phyloP scores from a whole-genome alignment of 2,888 invertebrate genomes.

The Sepioteuthis lessoniana region DNA sequence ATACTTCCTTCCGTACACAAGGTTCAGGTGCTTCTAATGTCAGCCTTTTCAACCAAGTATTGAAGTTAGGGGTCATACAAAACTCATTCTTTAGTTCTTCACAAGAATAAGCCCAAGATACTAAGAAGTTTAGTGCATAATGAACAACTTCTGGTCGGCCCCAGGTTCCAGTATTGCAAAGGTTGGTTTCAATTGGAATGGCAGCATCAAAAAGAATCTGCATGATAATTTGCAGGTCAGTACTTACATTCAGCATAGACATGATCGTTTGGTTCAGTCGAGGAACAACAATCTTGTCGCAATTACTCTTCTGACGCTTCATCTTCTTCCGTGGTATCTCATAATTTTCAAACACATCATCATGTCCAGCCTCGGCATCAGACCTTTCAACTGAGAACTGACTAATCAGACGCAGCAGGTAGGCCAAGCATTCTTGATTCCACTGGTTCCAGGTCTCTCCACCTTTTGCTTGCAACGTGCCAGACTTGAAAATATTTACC shows the following conservation, averaged over 20 bases:
- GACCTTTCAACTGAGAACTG: slow-evolving; percentile 83
- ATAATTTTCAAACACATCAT: slow-evolving; percentile 68
- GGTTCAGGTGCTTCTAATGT: slow-evolving; percentile 94
- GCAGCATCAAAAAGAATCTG: slow-evolving; percentile 91
- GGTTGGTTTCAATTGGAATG: slow-evolving; percentile 80
- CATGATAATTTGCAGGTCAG: slow-evolving; percentile 87
- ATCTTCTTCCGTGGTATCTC: slow-evolving; percentile 70
- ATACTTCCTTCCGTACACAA: slow-evolving; percentile 90
- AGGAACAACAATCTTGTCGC: slow-evolving; percentile 83
- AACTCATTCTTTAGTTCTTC: slow-evolving; percentile 85
- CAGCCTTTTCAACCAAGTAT: slow-evolving; percentile 86
- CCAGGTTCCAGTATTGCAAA: slow-evolving; percentile 93
- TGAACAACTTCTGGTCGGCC: slow-evolving; percentile 93
- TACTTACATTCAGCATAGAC: slow-evolving; percentile 88
- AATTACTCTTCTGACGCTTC: slow-evolving; percentile 67
- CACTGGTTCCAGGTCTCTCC: slow-evolving; percentile 86
- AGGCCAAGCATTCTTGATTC: slow-evolving; percentile 94
- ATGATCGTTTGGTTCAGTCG: slow-evolving; percentile 84
- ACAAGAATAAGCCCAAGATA: slow-evolving; percentile 93
- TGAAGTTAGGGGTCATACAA: slow-evolving; percentile 82
- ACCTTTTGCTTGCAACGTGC: slow-evolving; percentile 82
- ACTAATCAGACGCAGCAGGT: slow-evolving; percentile 88
- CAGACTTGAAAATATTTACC: slow-evolving; percentile 93
- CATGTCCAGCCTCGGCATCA: slow-evolving; percentile 67
- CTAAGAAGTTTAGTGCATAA: slow-evolving; percentile 91